These are phyloP conservation scores for Drosophila erecta DNA, from an alignment of 1,140 invertebrate species.

Conservation along the genomic window DNA sequence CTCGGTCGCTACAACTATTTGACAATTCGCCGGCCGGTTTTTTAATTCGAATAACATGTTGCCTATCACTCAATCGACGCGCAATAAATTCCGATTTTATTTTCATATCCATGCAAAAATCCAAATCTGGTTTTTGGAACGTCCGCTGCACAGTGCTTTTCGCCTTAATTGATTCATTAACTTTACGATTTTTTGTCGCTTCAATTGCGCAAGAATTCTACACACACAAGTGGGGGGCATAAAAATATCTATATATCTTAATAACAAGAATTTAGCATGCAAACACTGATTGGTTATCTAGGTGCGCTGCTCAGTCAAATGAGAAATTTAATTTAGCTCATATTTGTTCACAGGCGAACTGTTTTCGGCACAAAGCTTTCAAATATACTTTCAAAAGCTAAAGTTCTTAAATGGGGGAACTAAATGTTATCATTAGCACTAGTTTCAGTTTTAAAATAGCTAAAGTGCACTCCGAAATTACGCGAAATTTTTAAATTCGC, in stretches of 20 bases:
- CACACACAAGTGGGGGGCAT: neutral
- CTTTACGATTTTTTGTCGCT: constrained; percentile 27
- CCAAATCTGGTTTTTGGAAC: constrained; percentile 30
- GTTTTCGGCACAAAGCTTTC: neutral
- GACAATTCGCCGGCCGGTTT: constrained; percentile 34
- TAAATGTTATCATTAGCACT: neutral
- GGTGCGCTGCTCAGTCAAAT: constrained; percentile 16
- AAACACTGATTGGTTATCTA: constrained; percentile 30
- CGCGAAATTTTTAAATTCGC: neutral
- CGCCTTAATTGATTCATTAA: constrained; percentile 41
- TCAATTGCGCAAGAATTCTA: constrained; percentile 15
- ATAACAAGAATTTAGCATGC: constrained; percentile 19
- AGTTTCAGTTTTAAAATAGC: neutral
- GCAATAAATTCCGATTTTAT: constrained; percentile 47
- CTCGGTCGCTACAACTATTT: constrained; percentile 7
- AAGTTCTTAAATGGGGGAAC: neutral
- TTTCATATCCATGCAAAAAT: constrained; percentile 12
- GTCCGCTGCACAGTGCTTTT: neutral
- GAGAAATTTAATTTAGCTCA: constrained; percentile 9
- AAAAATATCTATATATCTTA: neutral
- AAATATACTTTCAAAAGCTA: neutral
- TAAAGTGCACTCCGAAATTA: neutral
- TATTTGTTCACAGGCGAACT: constrained; percentile 3
- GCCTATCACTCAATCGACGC: constrained; percentile 28
- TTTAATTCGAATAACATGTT: constrained; percentile 57